Percentiles rank a stretch among this genome's conserved stretches.
Conservation (phyloP, 2,888 invertebrate genomes). For the Chaitophorus viminalis region DNA sequence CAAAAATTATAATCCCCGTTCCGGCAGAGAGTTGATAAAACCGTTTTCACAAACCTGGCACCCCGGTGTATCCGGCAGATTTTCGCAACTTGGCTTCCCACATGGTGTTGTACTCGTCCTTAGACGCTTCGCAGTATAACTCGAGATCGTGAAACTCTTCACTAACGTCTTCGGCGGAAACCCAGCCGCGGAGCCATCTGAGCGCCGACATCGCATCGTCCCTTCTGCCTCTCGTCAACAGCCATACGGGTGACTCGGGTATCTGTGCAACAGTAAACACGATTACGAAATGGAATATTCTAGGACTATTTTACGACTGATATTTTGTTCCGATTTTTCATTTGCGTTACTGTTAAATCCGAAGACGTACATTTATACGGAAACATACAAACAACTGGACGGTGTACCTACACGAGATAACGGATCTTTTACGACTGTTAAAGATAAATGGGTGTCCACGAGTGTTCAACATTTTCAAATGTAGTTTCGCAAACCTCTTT, state of each 20-base stretch:
- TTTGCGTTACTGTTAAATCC: too few relatives aligned
- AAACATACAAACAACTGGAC: too few relatives aligned
- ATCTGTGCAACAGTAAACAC: slow-evolving; percentile 67
- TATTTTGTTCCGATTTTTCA: too few relatives aligned
- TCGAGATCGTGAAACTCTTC: slow-evolving; percentile 70
- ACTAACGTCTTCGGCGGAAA: slow-evolving; percentile 69
- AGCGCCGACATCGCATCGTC: slow-evolving; percentile 71
- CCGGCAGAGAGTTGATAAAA: neutral
- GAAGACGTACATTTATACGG: too few relatives aligned
- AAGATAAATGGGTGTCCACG: too few relatives aligned
- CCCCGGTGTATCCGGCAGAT: slow-evolving; percentile 11
- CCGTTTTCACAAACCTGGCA: neutral
- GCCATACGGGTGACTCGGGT: slow-evolving; percentile 73
- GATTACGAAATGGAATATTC: too few relatives aligned
- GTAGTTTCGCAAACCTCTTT: too few relatives aligned
- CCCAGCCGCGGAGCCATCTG: slow-evolving; percentile 73
- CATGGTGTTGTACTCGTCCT: slow-evolving; percentile 25
- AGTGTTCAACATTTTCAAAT: too few relatives aligned
- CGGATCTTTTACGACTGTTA: too few relatives aligned
- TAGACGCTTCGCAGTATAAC: slow-evolving; percentile 68
- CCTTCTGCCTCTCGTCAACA: slow-evolving; percentile 71
- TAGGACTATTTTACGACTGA: too few relatives aligned
- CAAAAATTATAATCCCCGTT: too few relatives aligned
- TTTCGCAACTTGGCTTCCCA: slow-evolving; percentile 10
- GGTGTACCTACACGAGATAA: too few relatives aligned